A percentile compares a stretch with the other conserved stretches of the same genome.
phyloP scores from a whole-genome alignment of 2,797 vertebrate species.

The Pangasius mekongensis region DNA sequence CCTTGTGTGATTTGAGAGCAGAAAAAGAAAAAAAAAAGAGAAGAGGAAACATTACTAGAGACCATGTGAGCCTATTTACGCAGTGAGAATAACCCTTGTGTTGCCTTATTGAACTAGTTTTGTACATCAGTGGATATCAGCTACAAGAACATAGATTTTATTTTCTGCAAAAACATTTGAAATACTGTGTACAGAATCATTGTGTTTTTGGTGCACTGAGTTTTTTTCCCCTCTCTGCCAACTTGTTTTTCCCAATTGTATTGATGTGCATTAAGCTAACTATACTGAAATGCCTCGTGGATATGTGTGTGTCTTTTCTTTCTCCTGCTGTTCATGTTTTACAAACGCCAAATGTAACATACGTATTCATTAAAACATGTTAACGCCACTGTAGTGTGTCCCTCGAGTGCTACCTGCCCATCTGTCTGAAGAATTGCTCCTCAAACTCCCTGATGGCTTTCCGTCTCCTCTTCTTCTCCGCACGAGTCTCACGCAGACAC shows the following conservation, averaged over 20 bases:
- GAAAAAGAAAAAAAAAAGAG: slow-evolving; percentile 32
- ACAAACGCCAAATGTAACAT: slow-evolving; percentile 40
- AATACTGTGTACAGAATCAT: slow-evolving; percentile 43
- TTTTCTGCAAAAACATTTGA: slow-evolving; percentile 42
- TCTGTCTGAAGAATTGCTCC: slow-evolving; percentile 90
- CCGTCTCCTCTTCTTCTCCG: slow-evolving; percentile 87
- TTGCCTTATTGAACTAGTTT: slow-evolving; percentile 61
- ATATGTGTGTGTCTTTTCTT: slow-evolving; percentile 39
- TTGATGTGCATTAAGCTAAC: slow-evolving; percentile 49
- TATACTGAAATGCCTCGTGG: slow-evolving; percentile 38
- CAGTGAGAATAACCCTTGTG: slow-evolving; percentile 54
- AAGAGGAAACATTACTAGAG: not conserved
- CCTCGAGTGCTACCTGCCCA: slow-evolving; percentile 82
- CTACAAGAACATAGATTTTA: slow-evolving; percentile 50
- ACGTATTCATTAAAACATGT: slow-evolving; percentile 55
- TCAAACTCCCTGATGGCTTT: slow-evolving; percentile 92
- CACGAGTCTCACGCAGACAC: slow-evolving; percentile 87
- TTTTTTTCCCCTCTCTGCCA: not conserved
- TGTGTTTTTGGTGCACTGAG: slow-evolving; percentile 11
- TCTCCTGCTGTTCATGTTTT: slow-evolving; percentile 44
- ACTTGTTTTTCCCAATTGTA: slow-evolving; percentile 13
- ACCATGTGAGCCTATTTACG: slow-evolving; percentile 26
- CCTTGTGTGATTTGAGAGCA: slow-evolving; percentile 66
- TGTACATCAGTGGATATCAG: slow-evolving; percentile 49
- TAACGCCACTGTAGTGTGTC: slow-evolving; percentile 32